A percentile compares a stretch with the other conserved stretches of the same genome.
These are phyloP conservation scores for Hypomesus transpacificus DNA, from an alignment of 2,113 vertebrate genomes.

Conservation along the genomic window DNA sequence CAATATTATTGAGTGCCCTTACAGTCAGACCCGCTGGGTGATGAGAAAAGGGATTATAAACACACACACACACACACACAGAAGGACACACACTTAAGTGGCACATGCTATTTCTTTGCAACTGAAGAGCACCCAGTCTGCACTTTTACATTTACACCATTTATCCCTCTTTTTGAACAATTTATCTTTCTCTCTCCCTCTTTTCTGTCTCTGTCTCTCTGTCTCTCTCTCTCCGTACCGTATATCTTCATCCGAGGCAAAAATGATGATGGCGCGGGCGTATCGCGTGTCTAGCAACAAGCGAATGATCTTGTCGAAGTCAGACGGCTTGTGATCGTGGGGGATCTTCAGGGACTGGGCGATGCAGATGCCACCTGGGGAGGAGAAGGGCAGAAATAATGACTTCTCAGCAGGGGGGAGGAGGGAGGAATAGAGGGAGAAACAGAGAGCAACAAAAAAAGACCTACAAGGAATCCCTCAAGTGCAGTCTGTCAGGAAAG, in stretches of 20 bases:
- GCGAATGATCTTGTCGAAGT: conserved; percentile 89
- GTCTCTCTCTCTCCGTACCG: conserved; percentile 65
- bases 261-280: conserved; percentile 87
- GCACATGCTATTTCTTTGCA: neutral
- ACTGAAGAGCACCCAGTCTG: neutral
- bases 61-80: neutral
- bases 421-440: too few species aligned
- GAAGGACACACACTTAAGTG: neutral
- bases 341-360: conserved; percentile 95
- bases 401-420: neutral
- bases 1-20: neutral
- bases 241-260: conserved; percentile 93
- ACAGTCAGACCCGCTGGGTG: too few species aligned
- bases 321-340: conserved; percentile 80
- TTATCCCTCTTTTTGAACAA: neutral
- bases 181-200: too few species aligned
- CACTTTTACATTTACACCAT: neutral
- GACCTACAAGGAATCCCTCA: too few species aligned
- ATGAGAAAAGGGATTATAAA: too few species aligned
- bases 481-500: too few species aligned
- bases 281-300: conserved; percentile 85
- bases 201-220: neutral
- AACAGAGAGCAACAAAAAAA: neutral
- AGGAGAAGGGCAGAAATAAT: neutral
- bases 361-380: conserved; percentile 90